Evolutionary conservation across 2,113 vertebrate species (phyloP).

Genomic region (Oncorhynchus gorbuscha): DNA sequence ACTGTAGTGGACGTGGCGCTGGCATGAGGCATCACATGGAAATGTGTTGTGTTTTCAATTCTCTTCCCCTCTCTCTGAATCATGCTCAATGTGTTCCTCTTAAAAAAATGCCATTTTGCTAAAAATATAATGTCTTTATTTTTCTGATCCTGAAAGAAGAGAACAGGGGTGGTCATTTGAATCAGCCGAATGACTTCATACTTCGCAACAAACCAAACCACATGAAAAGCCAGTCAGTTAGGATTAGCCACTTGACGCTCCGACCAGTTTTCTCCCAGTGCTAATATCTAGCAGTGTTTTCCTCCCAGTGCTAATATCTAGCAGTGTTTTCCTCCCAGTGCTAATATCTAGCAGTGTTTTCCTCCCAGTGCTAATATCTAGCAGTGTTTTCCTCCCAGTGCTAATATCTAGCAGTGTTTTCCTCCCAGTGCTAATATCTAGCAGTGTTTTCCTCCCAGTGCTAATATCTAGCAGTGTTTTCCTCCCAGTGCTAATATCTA

Average conservation of each 20-base stretch:
- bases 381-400: too few species aligned
- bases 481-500: too few species aligned
- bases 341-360: too few species aligned
- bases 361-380: too few species aligned
- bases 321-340: too few species aligned
- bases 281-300: too few species aligned
- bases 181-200: conserved; percentile 13
- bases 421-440: too few species aligned
- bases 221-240: neutral
- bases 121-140: neutral
- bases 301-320: too few species aligned
- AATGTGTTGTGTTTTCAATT: neutral
- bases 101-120: neutral
- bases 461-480: too few species aligned
- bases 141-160: neutral
- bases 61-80: neutral
- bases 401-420: too few species aligned
- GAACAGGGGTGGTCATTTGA: neutral
- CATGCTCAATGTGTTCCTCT: neutral
- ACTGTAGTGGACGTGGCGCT: conserved; percentile 6
- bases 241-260: conserved; percentile 5
- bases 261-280: neutral
- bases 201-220: neutral
- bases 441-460: too few species aligned
- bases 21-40: neutral